Conservation (phyloP, 1,140 invertebrate species). For the Drosophila nebulosa region DNA sequence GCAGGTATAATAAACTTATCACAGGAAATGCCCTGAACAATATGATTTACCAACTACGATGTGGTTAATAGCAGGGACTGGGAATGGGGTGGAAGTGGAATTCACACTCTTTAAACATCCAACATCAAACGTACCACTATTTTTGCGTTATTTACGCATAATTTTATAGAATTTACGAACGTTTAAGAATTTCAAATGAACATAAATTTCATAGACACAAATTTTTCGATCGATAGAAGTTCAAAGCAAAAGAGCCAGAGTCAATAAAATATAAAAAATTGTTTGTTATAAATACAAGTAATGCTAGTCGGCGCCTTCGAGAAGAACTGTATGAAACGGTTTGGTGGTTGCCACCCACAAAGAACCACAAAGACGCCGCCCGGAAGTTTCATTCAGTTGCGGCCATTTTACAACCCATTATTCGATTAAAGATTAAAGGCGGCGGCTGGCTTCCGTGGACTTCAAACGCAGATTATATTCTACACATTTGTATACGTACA, state of each 20-base stretch:
- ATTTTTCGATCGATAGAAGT: conserved; percentile 25
- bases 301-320: conserved; percentile 26
- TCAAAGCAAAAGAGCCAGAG: conserved; percentile 49
- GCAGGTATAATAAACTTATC: no score
- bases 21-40: not conserved
- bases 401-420: conserved; percentile 30
- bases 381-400: conserved; percentile 62
- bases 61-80: not conserved
- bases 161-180: conserved; percentile 57
- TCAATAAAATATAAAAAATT: conserved; percentile 74
- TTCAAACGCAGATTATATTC: conserved; percentile 35
- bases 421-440: conserved; percentile 58
- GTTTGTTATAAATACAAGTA: conserved; percentile 47
- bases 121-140: conserved; percentile 50
- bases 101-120: conserved; percentile 1
- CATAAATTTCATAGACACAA: conserved; percentile 42
- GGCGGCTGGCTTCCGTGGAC: conserved; percentile 47
- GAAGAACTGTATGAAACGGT: conserved; percentile 4
- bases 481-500: not conserved
- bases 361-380: conserved; percentile 39
- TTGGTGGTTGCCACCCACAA: conserved; percentile 62
- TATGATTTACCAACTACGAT: not conserved
- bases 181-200: conserved; percentile 9
- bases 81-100: not conserved
- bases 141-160: conserved; percentile 54